phyloP scores from a whole-genome alignment of 2,113 vertebrate genomes.

The Apodemus sylvaticus region DNA sequence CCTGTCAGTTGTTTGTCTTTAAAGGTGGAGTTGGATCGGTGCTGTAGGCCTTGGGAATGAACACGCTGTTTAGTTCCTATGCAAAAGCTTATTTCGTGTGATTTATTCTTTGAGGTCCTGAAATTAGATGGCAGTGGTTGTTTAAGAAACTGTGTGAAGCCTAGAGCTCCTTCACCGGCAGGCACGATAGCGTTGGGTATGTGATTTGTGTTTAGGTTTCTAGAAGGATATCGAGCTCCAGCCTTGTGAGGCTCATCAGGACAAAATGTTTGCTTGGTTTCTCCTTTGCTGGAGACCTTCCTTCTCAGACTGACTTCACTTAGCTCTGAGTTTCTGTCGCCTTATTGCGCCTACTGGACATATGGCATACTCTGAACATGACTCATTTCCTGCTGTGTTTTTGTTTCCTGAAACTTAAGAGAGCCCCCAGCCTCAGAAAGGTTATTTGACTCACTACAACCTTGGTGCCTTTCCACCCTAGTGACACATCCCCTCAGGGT shows the following conservation, averaged over 20 bases:
- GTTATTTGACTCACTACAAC: neutral
- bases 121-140: neutral
- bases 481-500: neutral
- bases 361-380: neutral
- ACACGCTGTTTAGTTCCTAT: neutral
- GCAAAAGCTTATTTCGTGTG: neutral
- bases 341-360: neutral
- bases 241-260: neutral
- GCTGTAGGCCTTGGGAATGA: neutral
- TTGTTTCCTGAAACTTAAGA: neutral
- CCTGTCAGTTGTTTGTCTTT: neutral
- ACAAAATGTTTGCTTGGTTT: neutral
- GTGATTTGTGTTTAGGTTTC: neutral
- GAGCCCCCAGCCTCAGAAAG: neutral
- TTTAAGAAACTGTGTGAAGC: neutral
- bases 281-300: neutral
- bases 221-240: neutral
- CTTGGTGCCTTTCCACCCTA: neutral
- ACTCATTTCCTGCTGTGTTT: neutral
- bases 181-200: neutral
- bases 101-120: neutral
- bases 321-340: neutral
- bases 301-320: neutral
- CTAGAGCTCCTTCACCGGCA: neutral
- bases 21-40: neutral